Base-by-base conservation (phyloP, 2,888 invertebrate species). In the Metellina segmentata region DNA sequence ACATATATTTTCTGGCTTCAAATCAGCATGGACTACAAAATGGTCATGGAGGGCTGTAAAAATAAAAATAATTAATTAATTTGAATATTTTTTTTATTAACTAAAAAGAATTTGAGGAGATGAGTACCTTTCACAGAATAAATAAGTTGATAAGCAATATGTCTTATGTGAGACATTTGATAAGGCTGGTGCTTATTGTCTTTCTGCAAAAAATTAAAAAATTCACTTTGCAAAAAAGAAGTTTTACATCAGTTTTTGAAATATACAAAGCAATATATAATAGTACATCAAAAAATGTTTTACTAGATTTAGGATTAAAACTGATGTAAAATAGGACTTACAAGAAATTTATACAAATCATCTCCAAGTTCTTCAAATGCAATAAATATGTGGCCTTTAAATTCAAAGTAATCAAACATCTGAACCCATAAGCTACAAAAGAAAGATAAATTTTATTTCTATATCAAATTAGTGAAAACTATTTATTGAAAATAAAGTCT, bases 1-100 rank as follows among this genome's bases (percentile, higher is more conserved):
- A 53, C 85, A 85, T 9, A 85, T 74, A 52, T 85, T 85, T 48
- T 85, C 85, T 7, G 85, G 85, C 74, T 85, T 85, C 48, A 85
- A 61, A 75, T 85, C 85, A n/a, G 75, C 61, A 85, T 85, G 85
- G 5, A 74, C 74, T n/a, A 85, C 74, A 7, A 16, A 34, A 48
- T 85, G 74, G 16, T 85, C 75, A 85, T 85, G 85, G 20, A 85
- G 85, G 48, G 74, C 85, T 85, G 34, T 48, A 61, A 69, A 48
- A 72, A 19, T 7, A 82, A 19, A 11, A 85, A 13, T n/a, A 4
- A 19, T 34, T 51, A 9, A 34, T 11, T 4, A 48, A 52, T 53
- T 53, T 51, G 49, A 16, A 16, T 61, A 48, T 8, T 48, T 16
- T 85, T 74, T 53, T n/a, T 53, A 74, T 49, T 49, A 49, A 77